These are phyloP conservation scores for Meteorus colon DNA, from an alignment of 2,888 invertebrate species.

Conservation along the genomic window DNA sequence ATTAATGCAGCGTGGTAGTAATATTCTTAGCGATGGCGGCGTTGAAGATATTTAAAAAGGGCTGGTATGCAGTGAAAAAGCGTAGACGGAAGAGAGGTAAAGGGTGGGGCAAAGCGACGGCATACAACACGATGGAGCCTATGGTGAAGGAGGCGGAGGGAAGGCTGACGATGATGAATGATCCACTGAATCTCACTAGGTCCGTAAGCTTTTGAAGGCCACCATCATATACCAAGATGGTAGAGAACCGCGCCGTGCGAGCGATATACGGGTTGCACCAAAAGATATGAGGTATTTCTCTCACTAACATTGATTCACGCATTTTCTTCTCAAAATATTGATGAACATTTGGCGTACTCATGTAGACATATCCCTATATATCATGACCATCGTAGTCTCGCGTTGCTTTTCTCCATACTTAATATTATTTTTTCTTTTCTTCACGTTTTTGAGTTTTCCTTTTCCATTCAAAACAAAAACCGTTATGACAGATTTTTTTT, in stretches of 20 bases:
- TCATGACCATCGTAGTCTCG: neutral
- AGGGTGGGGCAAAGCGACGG: constrained; percentile 54
- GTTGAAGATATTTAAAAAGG: constrained; percentile 63
- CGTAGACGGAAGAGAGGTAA: constrained; percentile 45
- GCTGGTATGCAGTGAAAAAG: constrained; percentile 50
- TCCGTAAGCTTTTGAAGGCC: constrained; percentile 69
- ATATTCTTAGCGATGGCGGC: constrained; percentile 64
- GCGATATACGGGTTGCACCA: constrained; percentile 27
- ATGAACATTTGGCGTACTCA: neutral
- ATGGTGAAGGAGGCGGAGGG: constrained; percentile 60
- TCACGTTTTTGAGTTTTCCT: neutral
- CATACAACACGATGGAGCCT: constrained; percentile 45
- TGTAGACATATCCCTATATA: neutral
- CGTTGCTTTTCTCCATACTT: neutral
- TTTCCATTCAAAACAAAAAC: neutral
- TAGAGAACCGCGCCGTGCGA: constrained; percentile 31
- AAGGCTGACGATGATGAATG: constrained; percentile 73
- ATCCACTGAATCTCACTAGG: constrained; percentile 68
- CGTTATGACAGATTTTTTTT: neutral
- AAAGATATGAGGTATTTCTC: constrained; percentile 35
- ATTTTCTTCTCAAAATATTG: constrained; percentile 27
- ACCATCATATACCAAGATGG: constrained; percentile 59
- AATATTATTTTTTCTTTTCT: neutral
- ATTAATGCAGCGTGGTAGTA: constrained; percentile 55
- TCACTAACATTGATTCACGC: neutral